These are phyloP conservation scores for Dromas ardeola DNA, from an alignment of 2,113 vertebrate genomes.

Conservation along the genomic window DNA sequence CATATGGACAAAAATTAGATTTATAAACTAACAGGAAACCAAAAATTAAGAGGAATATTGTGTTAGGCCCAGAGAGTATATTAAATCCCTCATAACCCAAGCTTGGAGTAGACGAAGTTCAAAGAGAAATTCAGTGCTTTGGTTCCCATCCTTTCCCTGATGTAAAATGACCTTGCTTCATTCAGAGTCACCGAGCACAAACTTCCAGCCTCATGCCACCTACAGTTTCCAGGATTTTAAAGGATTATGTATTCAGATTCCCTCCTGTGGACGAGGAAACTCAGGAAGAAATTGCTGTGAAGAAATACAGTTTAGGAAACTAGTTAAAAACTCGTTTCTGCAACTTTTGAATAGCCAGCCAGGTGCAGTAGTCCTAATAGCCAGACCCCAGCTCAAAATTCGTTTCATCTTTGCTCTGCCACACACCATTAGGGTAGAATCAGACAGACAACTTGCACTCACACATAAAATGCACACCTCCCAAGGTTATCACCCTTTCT, in stretches of 20 bases:
- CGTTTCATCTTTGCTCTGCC: background rate
- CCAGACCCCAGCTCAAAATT: background rate
- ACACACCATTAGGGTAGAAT: background rate
- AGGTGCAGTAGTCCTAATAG: background rate
- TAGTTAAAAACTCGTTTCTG: background rate
- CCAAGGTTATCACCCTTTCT: background rate
- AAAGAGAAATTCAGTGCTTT: background rate
- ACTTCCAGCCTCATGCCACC: background rate
- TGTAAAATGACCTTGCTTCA: background rate
- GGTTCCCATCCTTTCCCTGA: background rate
- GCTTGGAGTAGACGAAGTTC: background rate
- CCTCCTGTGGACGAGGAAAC: background rate
- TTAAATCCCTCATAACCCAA: background rate
- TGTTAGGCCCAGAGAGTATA: background rate
- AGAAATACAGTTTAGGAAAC: background rate
- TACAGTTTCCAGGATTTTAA: background rate
- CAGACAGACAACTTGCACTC: background rate
- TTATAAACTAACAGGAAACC: background rate
- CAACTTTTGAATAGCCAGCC: background rate
- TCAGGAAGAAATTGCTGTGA: background rate
- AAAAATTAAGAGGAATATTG: background rate
- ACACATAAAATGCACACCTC: background rate
- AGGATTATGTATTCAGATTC: background rate
- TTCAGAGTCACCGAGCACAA: background rate
- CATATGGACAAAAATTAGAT: background rate